Percentiles rank a stretch among this genome's conserved stretches.
These are phyloP conservation scores for Gavialis gangeticus DNA, from an alignment of 2,113 vertebrate species.

Conservation along the genomic window DNA sequence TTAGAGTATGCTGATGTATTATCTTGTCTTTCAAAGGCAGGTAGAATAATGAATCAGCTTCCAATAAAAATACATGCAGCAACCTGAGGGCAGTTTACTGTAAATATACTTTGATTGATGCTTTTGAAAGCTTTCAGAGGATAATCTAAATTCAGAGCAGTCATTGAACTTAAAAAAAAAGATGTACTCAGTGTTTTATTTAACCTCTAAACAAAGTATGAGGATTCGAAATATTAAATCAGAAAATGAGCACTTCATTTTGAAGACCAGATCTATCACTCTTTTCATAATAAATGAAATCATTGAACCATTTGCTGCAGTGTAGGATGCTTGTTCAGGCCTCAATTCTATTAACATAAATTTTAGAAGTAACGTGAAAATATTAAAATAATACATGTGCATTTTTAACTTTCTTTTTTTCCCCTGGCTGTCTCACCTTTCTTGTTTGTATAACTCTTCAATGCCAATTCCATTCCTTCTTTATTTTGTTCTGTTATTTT, in stretches of 20 bases:
- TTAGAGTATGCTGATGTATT: not conserved
- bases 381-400: not conserved
- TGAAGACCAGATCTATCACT: not conserved
- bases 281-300: not conserved
- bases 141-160: not conserved
- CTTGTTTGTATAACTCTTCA: not conserved
- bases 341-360: not conserved
- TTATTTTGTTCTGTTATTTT: not conserved
- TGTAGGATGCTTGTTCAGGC: not conserved
- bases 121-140: not conserved
- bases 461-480: not conserved
- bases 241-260: not conserved
- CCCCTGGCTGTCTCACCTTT: not conserved
- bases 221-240: not conserved
- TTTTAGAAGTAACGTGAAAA: not conserved
- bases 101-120: not conserved
- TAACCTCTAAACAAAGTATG: not conserved
- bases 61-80: not conserved
- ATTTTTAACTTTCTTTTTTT: not conserved
- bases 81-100: not conserved
- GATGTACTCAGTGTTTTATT: not conserved
- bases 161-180: not conserved
- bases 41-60: not conserved
- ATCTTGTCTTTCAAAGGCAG: not conserved
- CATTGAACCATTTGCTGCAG: not conserved